A percentile compares a stretch with the other conserved stretches of the same genome.
phyloP scores from a whole-genome alignment of 2,113 vertebrate species.

The Callocephalon fimbriatum region DNA sequence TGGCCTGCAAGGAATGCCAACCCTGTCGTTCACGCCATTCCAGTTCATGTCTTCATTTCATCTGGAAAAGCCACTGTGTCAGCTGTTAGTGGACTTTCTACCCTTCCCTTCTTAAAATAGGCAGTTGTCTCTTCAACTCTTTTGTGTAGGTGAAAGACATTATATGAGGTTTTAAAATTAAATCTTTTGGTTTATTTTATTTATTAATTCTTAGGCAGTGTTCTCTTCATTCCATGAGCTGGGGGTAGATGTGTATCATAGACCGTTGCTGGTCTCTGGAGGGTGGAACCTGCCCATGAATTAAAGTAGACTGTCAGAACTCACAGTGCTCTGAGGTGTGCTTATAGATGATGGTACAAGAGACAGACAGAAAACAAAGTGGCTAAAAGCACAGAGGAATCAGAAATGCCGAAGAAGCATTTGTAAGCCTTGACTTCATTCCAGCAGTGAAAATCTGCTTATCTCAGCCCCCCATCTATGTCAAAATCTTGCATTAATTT shows the following conservation, averaged over 20 bases:
- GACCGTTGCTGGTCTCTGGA: neutral
- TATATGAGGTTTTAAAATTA: neutral
- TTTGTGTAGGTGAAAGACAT: neutral
- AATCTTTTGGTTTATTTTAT: neutral
- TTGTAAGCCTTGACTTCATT: neutral
- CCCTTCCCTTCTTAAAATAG: neutral
- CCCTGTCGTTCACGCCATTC: neutral
- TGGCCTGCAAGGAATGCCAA: constrained; percentile 37
- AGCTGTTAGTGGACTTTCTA: neutral
- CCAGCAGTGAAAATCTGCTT: neutral
- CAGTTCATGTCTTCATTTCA: neutral
- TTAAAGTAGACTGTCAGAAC: neutral
- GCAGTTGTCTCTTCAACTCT: neutral
- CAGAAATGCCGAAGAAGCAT: neutral
- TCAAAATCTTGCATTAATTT: neutral
- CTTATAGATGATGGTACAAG: neutral
- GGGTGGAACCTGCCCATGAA: neutral
- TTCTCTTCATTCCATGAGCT: neutral
- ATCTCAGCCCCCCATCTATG: neutral
- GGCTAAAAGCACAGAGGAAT: neutral
- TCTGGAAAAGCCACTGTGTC: constrained; percentile 34
- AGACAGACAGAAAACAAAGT: neutral
- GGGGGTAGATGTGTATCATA: neutral
- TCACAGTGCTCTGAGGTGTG: neutral
- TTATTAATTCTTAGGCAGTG: neutral